Evolutionary conservation across 2,888 invertebrate species (phyloP).

Genomic region (Petrophora chlorosata): DNA sequence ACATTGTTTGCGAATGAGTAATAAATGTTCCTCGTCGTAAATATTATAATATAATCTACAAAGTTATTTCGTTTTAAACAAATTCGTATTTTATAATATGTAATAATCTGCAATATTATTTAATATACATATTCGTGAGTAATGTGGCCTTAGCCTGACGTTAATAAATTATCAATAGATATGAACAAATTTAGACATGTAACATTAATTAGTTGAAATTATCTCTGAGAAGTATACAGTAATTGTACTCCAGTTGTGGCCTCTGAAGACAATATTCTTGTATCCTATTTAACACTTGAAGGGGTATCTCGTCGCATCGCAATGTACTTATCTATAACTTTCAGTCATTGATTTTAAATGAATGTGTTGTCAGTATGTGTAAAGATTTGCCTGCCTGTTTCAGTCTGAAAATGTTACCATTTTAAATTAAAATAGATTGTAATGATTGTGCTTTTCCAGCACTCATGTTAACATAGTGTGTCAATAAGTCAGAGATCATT

Average conservation of each 20-base stretch:
- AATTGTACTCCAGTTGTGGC: slow-evolving; percentile 9
- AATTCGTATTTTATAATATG: slow-evolving; percentile 13
- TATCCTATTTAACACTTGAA: slow-evolving; percentile 6
- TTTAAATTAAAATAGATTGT: background rate
- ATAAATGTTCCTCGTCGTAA: slow-evolving; percentile 19
- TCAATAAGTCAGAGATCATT: slow-evolving; percentile 20
- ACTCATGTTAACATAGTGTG: slow-evolving; percentile 11
- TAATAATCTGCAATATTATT: slow-evolving; percentile 8
- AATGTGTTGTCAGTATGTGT: slow-evolving; percentile 18
- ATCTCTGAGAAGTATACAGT: slow-evolving; percentile 6
- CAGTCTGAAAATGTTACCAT: slow-evolving; percentile 21
- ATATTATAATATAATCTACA: slow-evolving; percentile 13
- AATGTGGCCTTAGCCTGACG: slow-evolving; percentile 14
- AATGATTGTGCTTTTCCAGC: slow-evolving; percentile 10
- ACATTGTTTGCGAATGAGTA: slow-evolving; percentile 30
- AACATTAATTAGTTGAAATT: slow-evolving; percentile 6
- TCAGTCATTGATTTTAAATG: slow-evolving; percentile 8
- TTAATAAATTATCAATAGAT: slow-evolving; percentile 7
- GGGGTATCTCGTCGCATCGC: slow-evolving; percentile 18
- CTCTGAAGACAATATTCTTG: slow-evolving; percentile 23
- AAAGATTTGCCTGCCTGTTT: slow-evolving; percentile 6
- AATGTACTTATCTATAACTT: slow-evolving; percentile 27
- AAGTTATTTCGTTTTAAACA: slow-evolving; percentile 3
- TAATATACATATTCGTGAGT: slow-evolving; percentile 1
- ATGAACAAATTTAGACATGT: slow-evolving; percentile 5